Base-by-base conservation (phyloP, 92 coral and sea anemone species). In the Pocillopora meandrina region DNA sequence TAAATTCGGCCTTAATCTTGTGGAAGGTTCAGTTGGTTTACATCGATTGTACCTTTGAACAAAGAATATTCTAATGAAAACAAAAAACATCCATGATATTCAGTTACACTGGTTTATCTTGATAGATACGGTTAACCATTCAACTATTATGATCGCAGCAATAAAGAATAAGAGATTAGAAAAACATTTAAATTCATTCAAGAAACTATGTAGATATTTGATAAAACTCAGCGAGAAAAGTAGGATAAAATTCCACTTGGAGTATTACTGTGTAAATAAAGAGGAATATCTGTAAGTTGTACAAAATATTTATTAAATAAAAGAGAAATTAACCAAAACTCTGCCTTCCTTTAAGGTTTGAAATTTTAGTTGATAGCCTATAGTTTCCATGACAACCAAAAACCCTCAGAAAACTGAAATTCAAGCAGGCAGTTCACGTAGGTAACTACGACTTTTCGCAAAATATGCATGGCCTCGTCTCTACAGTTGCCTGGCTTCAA, bases 321-420 rank as follows among this genome's bases (percentile, higher is more conserved):
- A 70, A 55, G 35, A 1, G 9, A 33, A 35, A 70, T 14, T 10
- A 35, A 34, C 74, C 13, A 9, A 70, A 69, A 31, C 6, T 19
- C 16, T 14, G 10, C 35, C 18, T 69, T 12, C n/a, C 9, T 9
- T 69, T 70, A 33, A 12, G 11, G 33, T 4, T 13, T 34, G n/a
- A 12, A 36, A 70, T 12, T 70, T 69, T 67, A 42, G 9, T 15
- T 34, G 56, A 70, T 70, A 11, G 10, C 56, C 5, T 34, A 19
- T 19, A 49, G 85, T 42, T 81, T 81, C 85, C 85, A 81, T 81
- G 85, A 81, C 85, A 81, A 81, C 85, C 42, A 19, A 26, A n/a
- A n/a, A 49, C 18, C 16, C 15, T 31, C 61, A 9, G 47, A 34
- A 31, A 70, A 11, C 42, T 6, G 20, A 0, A 65, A 26, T 26